phyloP scores from a whole-genome alignment of 2,797 vertebrate genomes.

The Iguana delicatissima region DNA sequence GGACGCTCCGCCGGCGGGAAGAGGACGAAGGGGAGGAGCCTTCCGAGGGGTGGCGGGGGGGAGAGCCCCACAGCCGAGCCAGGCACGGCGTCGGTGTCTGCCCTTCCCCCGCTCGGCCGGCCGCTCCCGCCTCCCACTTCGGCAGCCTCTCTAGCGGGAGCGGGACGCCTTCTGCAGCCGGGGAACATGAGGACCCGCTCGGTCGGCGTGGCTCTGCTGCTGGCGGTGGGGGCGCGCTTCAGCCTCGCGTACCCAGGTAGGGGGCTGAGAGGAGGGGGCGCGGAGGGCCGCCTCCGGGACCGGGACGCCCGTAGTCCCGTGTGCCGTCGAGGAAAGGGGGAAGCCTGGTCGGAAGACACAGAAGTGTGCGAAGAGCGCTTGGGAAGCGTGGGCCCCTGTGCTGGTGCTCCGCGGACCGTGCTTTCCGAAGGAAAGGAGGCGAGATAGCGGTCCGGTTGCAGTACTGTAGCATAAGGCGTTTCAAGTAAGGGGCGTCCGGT shows the following conservation, averaged over 20 bases:
- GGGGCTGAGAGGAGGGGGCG: too few relatives aligned
- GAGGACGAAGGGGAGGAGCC: constrained; percentile 44
- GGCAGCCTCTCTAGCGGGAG: constrained; percentile 31
- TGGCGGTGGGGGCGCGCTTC: constrained; percentile 57
- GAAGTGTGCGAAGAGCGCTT: neutral
- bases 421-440: too few relatives aligned
- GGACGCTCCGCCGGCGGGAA: neutral
- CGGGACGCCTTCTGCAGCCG: neutral
- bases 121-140: constrained; percentile 16
- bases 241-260: constrained; percentile 66
- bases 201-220: constrained; percentile 59
- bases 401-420: too few relatives aligned
- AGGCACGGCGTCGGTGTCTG: constrained; percentile 46
- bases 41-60: neutral
- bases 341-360: neutral
- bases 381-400: neutral
- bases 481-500: neutral
- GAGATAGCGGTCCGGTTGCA: neutral
- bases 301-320: neutral
- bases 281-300: neutral
- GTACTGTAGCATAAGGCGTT: neutral
- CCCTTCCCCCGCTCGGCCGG: constrained; percentile 25
- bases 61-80: neutral
- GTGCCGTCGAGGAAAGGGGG: neutral
- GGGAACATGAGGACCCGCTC: constrained; percentile 72